Evolutionary conservation across 1,140 invertebrate species (phyloP).

Genomic region (Drosophila virilis): DNA sequence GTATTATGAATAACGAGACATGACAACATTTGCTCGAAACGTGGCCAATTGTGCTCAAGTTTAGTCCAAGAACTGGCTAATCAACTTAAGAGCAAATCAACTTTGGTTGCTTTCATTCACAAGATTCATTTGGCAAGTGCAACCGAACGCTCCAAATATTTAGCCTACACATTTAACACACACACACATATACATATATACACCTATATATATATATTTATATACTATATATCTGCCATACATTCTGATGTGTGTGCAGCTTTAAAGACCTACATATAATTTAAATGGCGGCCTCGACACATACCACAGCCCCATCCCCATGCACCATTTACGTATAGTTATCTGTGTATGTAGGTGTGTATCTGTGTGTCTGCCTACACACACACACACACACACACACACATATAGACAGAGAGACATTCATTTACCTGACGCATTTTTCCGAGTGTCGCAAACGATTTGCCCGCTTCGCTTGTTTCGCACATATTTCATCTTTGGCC

Average conservation of each 20-base stretch:
- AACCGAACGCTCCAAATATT: constrained; percentile 44
- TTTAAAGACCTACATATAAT: constrained; percentile 35
- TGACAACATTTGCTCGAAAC: too few species aligned
- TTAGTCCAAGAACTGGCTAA: neutral
- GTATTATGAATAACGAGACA: too few species aligned
- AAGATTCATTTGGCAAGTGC: constrained; percentile 13
- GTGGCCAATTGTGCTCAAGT: neutral
- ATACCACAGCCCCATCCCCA: constrained; percentile 26
- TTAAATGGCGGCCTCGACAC: constrained; percentile 57
- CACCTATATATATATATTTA: neutral
- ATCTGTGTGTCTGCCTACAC: constrained; percentile 4
- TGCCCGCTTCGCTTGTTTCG: constrained; percentile 61
- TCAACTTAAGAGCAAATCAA: constrained; percentile 29
- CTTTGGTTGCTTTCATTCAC: constrained; percentile 15
- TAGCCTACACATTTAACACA: constrained; percentile 43
- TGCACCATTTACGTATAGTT: constrained; percentile 48
- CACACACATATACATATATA: constrained; percentile 3
- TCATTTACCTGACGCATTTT: constrained; percentile 63
- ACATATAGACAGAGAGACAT: constrained; percentile 11
- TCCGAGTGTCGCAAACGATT: constrained; percentile 67
- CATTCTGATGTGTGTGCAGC: constrained; percentile 18
- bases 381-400: constrained; percentile 1
- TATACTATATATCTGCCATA: constrained; percentile 18
- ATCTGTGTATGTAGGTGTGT: constrained; percentile 7
- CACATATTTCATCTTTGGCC: constrained; percentile 66